These are phyloP conservation scores for Hyles lineata DNA, from an alignment of 2,888 invertebrate species.

Conservation along the genomic window DNA sequence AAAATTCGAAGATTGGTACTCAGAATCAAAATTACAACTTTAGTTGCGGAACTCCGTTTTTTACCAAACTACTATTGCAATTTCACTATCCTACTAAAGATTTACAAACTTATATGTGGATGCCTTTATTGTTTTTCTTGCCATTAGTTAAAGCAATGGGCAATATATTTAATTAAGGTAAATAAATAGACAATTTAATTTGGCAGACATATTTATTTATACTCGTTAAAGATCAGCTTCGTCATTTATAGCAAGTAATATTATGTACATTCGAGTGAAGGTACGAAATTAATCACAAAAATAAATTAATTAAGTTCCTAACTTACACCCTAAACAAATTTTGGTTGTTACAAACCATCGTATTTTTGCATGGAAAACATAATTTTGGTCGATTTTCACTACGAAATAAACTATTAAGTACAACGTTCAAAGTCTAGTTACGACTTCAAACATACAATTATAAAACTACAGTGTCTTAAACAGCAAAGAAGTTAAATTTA, in stretches of 20 bases:
- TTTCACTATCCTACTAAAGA: background rate
- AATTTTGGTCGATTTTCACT: conserved; percentile 71
- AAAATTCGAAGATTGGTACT: too few species aligned
- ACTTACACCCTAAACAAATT: conserved; percentile 70
- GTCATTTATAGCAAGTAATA: conserved; percentile 78
- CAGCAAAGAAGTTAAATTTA: conserved; percentile 23
- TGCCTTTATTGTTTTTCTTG: background rate
- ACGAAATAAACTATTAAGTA: conserved; percentile 67
- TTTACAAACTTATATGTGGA: background rate
- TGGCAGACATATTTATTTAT: conserved; percentile 85
- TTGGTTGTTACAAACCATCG: conserved; percentile 74
- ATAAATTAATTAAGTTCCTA: conserved; percentile 77
- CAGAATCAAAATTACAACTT: too few species aligned
- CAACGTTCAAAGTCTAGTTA: conserved; percentile 67
- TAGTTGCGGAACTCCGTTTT: too few species aligned
- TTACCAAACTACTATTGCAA: background rate
- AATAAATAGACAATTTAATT: conserved; percentile 72
- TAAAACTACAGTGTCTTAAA: conserved; percentile 39
- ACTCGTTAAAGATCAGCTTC: conserved; percentile 81
- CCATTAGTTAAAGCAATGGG: background rate
- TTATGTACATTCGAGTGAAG: conserved; percentile 81
- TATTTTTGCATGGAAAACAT: conserved; percentile 56
- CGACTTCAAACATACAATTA: conserved; percentile 64
- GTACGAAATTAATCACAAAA: conserved; percentile 78
- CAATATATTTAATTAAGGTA: conserved; percentile 32